Evolutionary conservation across 2,797 vertebrate species (phyloP), one percentile per base, ranked within the genome.

Genomic region (Pseudotriccus pelzelni): DNA sequence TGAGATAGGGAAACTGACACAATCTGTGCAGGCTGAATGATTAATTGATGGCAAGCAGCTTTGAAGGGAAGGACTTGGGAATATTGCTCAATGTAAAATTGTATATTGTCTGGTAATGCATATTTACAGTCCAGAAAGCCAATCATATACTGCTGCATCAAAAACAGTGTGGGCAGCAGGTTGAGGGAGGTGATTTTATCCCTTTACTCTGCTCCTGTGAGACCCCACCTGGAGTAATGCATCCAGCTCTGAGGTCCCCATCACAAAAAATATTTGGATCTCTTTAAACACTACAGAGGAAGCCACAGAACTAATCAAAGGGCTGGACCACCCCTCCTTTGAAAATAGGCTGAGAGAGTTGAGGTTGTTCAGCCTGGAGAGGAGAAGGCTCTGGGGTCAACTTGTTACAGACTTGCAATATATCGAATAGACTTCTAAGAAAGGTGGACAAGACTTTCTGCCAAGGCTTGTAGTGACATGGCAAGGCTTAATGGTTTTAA

Each of bases 1-100:
- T 76, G 25, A 15, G 10, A 19, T 2, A 6, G n/a, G 21, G 23
- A 0, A 14, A 41, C 7, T 2, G 4, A 14, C 30, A 30, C 0
- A 59, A 39, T 52, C 34, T 4, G 1, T 37, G 20, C 9, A 87
- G 58, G 10, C 11, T 43, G 21, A 11, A 62, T 19, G 27, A 62
- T 67, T 55, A 44, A 11, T 21, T 72, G 15, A 28, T 27, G 39
- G 34, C 53, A 9, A 73, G 24, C 12, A 52, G 5, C 9, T 13
- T 37, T 67, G 15, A 7, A 4, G 7, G 23, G 8, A 52, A 73
- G 37, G 37, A 25, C 11, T 66, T 44, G 13, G 13, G 28, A 64
- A 34, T 14, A 80, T 14, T 39, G 13, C 19, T 58, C 44, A 23
- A 58, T 30, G 5, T 34, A 73, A 66, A 87, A 59, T 25, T 66